Evolutionary conservation across 1,140 invertebrate genomes (phyloP), one percentile per base, ranked within the genome.

Genomic region (Drosophila takahashii): DNA sequence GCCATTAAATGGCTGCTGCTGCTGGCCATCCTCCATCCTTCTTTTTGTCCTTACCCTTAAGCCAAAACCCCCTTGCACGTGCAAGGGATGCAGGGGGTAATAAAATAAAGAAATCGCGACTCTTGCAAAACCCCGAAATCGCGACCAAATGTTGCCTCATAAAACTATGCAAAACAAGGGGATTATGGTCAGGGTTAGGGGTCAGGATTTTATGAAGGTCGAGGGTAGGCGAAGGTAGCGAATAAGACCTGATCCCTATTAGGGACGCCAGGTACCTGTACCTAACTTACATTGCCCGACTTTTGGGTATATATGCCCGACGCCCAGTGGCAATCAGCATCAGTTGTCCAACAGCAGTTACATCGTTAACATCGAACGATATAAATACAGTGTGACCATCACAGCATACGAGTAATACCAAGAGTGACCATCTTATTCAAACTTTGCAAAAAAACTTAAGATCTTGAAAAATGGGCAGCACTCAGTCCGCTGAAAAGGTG

Each of bases 91-190:
- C 59, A 22, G 27, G 52, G 67, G 57, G 22, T 22, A 22, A 22
- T 36, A 45, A 61, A 56, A 47, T 44, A 66, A 64, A 22, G 13
- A 11, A 70, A 64, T 53, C 57, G 48, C 65, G 37, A 50, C 29
- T 36, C 36, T 36, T 29, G 57, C 56, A 61, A 72, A 56, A 75
- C 52, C 64, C 64, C 29, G 18, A 53, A 65, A 27, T 44, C 66
- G 13, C 37, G 48, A 36, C 66, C 66, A 70, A 70, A 70, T 70
- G 67, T 48, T 57, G 64, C 42, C 42, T 48, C 67, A 70, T 70
- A 70, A 70, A 70, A 70, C 50, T 41, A 70, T 70, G 67, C 67
- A 70, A 69, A 70, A 70, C 65, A 70, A 48, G 67, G 13, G 64
- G 67, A 70, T 70, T 70, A 70, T 70, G 67, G 67, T 70, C 65